Evolutionary conservation across 2,113 vertebrate genomes (phyloP).

Genomic region (Albula goreensis): DNA sequence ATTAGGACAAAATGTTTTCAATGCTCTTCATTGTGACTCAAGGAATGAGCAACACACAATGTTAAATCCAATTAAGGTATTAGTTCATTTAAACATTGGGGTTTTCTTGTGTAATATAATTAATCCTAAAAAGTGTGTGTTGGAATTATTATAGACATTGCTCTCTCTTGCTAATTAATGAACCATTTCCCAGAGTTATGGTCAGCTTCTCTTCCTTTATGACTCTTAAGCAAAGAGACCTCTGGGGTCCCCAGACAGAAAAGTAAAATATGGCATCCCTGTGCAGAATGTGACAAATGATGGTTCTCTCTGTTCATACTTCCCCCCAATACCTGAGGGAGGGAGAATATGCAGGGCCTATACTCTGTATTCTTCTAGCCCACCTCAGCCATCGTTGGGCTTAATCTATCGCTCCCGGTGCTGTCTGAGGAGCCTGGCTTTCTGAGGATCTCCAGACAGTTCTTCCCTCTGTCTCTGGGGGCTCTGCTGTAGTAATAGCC

Average conservation of each 20-base stretch:
- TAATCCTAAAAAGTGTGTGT: constrained; percentile 13
- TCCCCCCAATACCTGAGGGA: background rate
- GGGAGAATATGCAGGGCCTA: background rate
- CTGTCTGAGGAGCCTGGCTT: background rate
- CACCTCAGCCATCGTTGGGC: background rate
- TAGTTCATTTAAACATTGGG: background rate
- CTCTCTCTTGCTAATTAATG: background rate
- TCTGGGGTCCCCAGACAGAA: background rate
- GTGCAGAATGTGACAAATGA: constrained; percentile 15
- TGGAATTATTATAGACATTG: background rate
- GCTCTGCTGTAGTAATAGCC: constrained; percentile 30
- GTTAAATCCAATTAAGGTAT: background rate
- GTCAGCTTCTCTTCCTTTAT: background rate
- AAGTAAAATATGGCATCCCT: constrained; percentile 20
- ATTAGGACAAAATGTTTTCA: constrained; percentile 6
- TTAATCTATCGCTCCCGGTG: constrained; percentile 32
- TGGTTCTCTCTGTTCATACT: constrained; percentile 4
- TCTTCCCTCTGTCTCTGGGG: background rate
- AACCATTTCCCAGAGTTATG: constrained; percentile 18
- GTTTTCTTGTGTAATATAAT: background rate
- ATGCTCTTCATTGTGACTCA: background rate
- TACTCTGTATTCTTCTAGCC: background rate
- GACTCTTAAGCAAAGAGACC: constrained; percentile 19
- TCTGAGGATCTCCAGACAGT: background rate
- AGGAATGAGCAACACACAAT: background rate